Evolutionary conservation across 92 coral and sea anemone genomes (phyloP), one percentile per base, ranked within the genome.

Genomic region (Paragorgia papillata): DNA sequence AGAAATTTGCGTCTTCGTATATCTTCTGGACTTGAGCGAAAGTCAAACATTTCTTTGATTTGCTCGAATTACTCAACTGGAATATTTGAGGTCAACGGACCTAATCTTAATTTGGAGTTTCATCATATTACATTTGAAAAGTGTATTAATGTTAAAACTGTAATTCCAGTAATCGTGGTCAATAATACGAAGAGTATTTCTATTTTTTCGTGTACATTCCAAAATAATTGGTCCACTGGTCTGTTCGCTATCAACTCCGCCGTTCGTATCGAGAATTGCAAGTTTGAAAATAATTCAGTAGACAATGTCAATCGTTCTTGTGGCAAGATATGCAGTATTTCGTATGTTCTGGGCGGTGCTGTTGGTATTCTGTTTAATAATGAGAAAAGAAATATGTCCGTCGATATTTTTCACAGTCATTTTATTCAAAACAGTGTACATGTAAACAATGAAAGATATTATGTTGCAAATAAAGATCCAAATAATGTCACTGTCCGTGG

Each of bases 201-300:
- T 2, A 79, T 93, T 35, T 66, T 44, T 0, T 75, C 82, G 22
- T 93, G 97, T 48, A 60, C 53, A 4, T 93, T 93, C 43, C 68
- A 66, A 58, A 65, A 90, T 73, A 93, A 93, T 67, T 14, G 25
- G 28, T 88, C 88, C 35, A 76, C 90, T 37, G 93, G 88, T 20
- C 58, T 93, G 19, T 88, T 86, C 48, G 87, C 87, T 25, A 79
- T 84, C 25, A 92, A 93, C 48, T 86, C 97, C 62, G 85, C 85
- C 27, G 84, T 90, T 9, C 59, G 22, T 0, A 64, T 93, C 14
- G 82, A 84, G 13, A 55, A 75, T 2, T 90, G 88, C 67, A 24
- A 33, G 31, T 93, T 93, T 41, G 49, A 35, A 10, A 90, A 84
- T 60, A 93, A 93, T 49, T 84, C 92, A 1, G 71, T 80, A n/a